phyloP scores from a whole-genome alignment of 1,140 invertebrate species.

The Drosophila nannoptera region DNA sequence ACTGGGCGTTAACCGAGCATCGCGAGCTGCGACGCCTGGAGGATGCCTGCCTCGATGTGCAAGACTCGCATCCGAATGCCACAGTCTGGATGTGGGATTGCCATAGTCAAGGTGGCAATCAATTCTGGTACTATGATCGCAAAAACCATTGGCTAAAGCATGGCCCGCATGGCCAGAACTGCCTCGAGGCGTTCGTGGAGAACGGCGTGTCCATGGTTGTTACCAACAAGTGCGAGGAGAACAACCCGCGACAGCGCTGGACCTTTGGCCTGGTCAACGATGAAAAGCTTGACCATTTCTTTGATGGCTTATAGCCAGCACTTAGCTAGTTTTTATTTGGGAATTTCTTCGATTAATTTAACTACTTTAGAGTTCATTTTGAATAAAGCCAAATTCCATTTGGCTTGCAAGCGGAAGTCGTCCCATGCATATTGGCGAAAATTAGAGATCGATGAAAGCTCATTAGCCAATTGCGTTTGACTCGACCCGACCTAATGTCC shows the following conservation, averaged over 20 bases:
- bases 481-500: neutral
- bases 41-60: conserved; percentile 88
- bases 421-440: neutral
- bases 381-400: neutral
- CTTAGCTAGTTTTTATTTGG: neutral
- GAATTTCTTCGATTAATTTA: neutral
- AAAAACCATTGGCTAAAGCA: conserved; percentile 85
- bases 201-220: conserved; percentile 81
- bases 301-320: conserved; percentile 12
- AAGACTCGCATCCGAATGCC: conserved; percentile 82
- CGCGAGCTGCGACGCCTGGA: conserved; percentile 86
- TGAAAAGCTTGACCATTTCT: conserved; percentile 80
- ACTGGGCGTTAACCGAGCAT: conserved; percentile 81
- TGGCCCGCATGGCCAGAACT: conserved; percentile 84
- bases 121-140: conserved; percentile 87
- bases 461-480: conserved; percentile 22
- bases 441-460: conserved; percentile 16
- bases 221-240: conserved; percentile 84
- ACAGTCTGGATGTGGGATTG: conserved; percentile 87
- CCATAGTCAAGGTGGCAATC: conserved; percentile 87
- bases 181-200: conserved; percentile 80
- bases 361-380: neutral
- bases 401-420: neutral
- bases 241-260: conserved; percentile 89
- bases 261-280: conserved; percentile 85